Base-by-base conservation (phyloP, 2,888 invertebrate genomes). In the Chloromyia formosa region DNA sequence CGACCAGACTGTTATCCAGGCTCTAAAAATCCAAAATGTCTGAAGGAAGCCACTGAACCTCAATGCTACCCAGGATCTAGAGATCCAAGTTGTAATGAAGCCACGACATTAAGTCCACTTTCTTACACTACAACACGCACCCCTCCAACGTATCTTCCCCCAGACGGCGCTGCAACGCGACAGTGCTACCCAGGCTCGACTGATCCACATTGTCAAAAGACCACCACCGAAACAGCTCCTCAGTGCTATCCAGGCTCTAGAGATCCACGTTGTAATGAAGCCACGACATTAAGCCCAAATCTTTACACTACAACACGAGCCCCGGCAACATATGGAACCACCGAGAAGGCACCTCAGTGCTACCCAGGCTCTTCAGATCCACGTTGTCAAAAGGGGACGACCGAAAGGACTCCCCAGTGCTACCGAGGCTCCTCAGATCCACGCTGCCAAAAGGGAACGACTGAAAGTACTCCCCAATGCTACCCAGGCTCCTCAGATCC, bases 401-500 rank as follows among this genome's bases (percentile, higher is more conserved):
- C 80, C 7, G 77, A 78, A 40, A 61, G 77, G 23, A 10, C 60
- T 12, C 81, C 82, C 1, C 78, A 77, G 0, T 84, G 85, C 72
- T 81, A 80, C 71, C 83, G 56, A 54, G 84, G 74, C 79, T 83
- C 79, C 77, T 82, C 4, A 1, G 84, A 81, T 82, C 84, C 75
- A 77, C 80, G 76, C 78, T 86, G 83, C 3, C 82, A 83, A 0
- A 78, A 75, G 40, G 81, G 82, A 76, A 76, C 77, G n/a, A 60
- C 78, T 71, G 27, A 60, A 60, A 61, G 20, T n/a, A 45, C 78
- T 16, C 78, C 79, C 5, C 42, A 56, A 12, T 74, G 74, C 23
- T 53, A 79, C 86, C 82, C 82, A 40, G 84, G 77, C 12, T 75
- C 76, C 12, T 45, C 82, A 0, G 83, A 85, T 72, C 83, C 84